A percentile compares a stretch with the other conserved stretches of the same genome.
These are phyloP conservation scores for Pygocentrus nattereri DNA, from an alignment of 2,797 vertebrate species.

Conservation along the genomic window DNA sequence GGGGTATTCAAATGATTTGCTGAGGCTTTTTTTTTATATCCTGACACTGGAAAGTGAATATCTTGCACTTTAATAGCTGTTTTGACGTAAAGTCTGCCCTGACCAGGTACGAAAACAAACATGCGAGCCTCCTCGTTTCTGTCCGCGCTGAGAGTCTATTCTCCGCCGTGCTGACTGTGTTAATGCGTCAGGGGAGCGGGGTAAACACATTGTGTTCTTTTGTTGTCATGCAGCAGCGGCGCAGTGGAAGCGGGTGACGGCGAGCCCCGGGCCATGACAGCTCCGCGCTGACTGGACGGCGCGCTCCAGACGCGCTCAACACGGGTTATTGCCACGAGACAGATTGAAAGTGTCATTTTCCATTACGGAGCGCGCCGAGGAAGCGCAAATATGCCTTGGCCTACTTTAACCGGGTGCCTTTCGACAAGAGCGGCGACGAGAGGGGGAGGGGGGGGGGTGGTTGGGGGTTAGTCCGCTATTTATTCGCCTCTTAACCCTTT, in stretches of 20 bases:
- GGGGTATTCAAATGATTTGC: no score
- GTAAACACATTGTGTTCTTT: conserved; percentile 76
- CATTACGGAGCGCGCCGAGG: conserved; percentile 72
- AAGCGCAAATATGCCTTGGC: conserved; percentile 66
- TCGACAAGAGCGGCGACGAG: conserved; percentile 66
- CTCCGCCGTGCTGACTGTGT: conserved; percentile 48
- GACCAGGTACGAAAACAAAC: conserved; percentile 47
- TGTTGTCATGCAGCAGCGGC: conserved; percentile 83
- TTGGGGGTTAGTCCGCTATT: neutral
- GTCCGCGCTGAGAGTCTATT: neutral
- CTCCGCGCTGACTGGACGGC: conserved; percentile 74
- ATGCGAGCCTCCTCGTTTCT: conserved; percentile 23
- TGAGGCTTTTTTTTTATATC: no score
- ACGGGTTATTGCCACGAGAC: conserved; percentile 83
- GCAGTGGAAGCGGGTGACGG: conserved; percentile 77
- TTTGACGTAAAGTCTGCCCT: no score
- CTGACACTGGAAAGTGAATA: no score
- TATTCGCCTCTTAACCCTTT: conserved; percentile 38
- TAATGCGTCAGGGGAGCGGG: conserved; percentile 72
- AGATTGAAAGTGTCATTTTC: conserved; percentile 87
- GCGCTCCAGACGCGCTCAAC: conserved; percentile 67
- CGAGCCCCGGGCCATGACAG: conserved; percentile 62
- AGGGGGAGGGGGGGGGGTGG: neutral
- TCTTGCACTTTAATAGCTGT: no score
- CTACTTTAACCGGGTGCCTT: conserved; percentile 78